These are phyloP conservation scores for Melipona beecheii DNA, from an alignment of 2,888 invertebrate genomes.

Conservation along the genomic window DNA sequence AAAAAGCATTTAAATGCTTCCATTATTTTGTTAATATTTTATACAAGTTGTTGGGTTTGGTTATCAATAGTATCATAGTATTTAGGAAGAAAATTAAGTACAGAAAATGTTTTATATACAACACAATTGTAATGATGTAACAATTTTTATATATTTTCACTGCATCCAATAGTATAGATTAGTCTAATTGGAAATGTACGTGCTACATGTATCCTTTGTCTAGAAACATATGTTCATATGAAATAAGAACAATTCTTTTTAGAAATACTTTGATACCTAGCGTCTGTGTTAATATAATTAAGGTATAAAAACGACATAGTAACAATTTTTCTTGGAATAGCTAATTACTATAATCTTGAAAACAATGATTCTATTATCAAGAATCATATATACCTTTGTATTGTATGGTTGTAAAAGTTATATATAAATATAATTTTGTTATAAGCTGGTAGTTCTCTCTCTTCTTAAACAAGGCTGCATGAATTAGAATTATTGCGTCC, in stretches of 20 bases:
- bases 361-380: constrained; percentile 43
- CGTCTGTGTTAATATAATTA: constrained; percentile 3
- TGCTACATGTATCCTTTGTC: constrained; percentile 15
- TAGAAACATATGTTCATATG: constrained; percentile 3
- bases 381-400: constrained; percentile 34
- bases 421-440: constrained; percentile 61
- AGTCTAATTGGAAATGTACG: constrained; percentile 24
- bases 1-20: constrained; percentile 21
- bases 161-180: constrained; percentile 24
- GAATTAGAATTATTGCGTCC: constrained; percentile 18
- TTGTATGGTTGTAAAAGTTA: constrained; percentile 53
- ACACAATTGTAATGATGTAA: constrained; percentile 8
- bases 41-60: background rate
- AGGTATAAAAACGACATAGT: constrained; percentile 19
- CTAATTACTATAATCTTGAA: constrained; percentile 32
- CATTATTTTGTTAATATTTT: constrained; percentile 27
- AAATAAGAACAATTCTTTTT: constrained; percentile 14
- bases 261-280: constrained; percentile 24
- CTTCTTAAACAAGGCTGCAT: background rate
- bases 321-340: constrained; percentile 28
- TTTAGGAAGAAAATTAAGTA: constrained; percentile 11
- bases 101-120: constrained; percentile 6
- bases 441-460: constrained; percentile 25
- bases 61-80: constrained; percentile 3
- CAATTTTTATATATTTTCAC: constrained; percentile 35